These are phyloP conservation scores for Aspidiotus rigidus DNA, from an alignment of 2,888 invertebrate genomes.

Conservation along the genomic window DNA sequence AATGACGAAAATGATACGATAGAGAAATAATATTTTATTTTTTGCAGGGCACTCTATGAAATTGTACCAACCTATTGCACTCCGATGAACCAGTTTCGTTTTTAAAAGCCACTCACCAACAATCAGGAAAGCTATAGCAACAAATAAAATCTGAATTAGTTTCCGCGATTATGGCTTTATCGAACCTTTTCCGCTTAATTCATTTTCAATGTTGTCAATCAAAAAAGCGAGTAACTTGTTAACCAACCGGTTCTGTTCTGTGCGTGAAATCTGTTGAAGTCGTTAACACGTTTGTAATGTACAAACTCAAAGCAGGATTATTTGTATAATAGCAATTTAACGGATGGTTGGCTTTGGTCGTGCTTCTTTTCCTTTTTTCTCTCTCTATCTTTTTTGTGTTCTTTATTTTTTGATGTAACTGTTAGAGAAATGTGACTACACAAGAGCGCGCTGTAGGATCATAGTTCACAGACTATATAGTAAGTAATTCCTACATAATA, in stretches of 20 bases:
- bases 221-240: constrained; percentile 25
- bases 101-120: no score
- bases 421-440: background rate
- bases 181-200: constrained; percentile 10
- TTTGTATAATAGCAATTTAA: constrained; percentile 29
- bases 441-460: no score
- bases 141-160: constrained; percentile 1
- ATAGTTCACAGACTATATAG: no score
- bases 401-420: background rate
- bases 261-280: constrained; percentile 27
- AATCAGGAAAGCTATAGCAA: background rate
- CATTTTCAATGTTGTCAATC: constrained; percentile 30
- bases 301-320: constrained; percentile 22
- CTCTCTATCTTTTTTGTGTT: background rate
- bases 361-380: constrained; percentile 18
- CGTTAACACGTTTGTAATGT: constrained; percentile 29
- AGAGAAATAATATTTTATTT: no score
- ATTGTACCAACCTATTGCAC: no score
- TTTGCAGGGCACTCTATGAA: no score
- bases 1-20: no score
- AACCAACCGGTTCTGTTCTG: constrained; percentile 26
- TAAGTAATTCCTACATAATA: no score
- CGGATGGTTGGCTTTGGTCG: constrained; percentile 13
- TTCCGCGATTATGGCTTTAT: background rate
- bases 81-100: no score